phyloP scores from a whole-genome alignment of 2,888 invertebrate genomes.

The Tridacna gigas region DNA sequence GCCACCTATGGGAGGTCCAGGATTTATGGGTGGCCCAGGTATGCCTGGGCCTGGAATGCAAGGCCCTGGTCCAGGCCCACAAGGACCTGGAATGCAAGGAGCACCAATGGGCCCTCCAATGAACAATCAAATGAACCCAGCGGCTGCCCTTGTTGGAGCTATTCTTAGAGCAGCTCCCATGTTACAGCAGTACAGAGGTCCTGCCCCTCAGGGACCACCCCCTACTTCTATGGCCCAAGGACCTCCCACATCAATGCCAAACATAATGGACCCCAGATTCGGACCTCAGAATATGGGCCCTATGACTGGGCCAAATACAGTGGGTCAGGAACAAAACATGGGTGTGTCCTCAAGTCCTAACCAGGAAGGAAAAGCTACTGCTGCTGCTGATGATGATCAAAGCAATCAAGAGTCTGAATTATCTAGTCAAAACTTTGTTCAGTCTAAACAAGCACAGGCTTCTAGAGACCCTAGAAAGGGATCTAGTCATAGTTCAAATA shows the following conservation, averaged over 20 bases:
- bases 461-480: conserved; percentile 13
- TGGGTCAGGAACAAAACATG: conserved; percentile 33
- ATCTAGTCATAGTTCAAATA: conserved; percentile 7
- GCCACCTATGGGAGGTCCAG: conserved; percentile 51
- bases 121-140: conserved; percentile 59
- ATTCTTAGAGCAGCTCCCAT: conserved; percentile 68
- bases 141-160: conserved; percentile 70
- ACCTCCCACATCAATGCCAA: conserved; percentile 25
- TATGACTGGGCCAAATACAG: conserved; percentile 42
- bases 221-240: conserved; percentile 32
- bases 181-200: conserved; percentile 56
- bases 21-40: conserved; percentile 42
- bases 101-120: conserved; percentile 51
- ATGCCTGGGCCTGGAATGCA: conserved; percentile 39
- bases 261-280: conserved; percentile 35
- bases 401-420: background rate
- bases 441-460: background rate
- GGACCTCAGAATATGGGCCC: conserved; percentile 47
- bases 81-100: conserved; percentile 49
- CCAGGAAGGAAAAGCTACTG: conserved; percentile 19
- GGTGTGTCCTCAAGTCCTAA: conserved; percentile 46
- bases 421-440: conserved; percentile 6
- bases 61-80: conserved; percentile 26
- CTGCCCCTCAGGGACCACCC: conserved; percentile 46
- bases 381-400: background rate